Evolutionary conservation across 2,113 vertebrate species (phyloP).

Genomic region (Sinocyclocheilus grahami): DNA sequence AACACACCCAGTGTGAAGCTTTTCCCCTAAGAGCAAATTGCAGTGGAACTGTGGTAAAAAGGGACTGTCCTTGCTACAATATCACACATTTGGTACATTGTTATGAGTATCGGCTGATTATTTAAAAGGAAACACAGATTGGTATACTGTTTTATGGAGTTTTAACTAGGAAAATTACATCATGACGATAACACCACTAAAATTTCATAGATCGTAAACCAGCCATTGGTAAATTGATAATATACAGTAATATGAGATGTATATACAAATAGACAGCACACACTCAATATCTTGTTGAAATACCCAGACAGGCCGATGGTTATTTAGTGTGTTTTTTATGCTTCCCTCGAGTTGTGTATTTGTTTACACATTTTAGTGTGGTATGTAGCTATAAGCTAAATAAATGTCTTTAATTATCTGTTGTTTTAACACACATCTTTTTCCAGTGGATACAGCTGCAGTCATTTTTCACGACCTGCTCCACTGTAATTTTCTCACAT

Average conservation of each 20-base stretch:
- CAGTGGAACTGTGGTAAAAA: conserved; percentile 1
- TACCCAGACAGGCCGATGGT: not conserved
- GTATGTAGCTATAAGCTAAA: not conserved
- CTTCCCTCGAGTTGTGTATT: not conserved
- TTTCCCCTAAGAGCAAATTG: conserved; percentile 5
- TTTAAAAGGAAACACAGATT: not conserved
- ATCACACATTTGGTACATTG: not conserved
- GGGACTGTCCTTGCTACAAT: not conserved
- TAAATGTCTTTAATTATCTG: conserved; percentile 13
- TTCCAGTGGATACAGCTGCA: not conserved
- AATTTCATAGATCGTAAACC: not conserved
- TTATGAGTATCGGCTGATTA: not conserved
- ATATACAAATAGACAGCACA: too few relatives aligned
- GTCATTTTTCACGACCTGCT: conserved; percentile 15
- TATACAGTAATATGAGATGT: too few relatives aligned
- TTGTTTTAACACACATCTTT: conserved; percentile 30
- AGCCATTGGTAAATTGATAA: not conserved
- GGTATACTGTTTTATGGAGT: not conserved
- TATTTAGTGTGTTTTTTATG: not conserved
- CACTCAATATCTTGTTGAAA: not conserved
- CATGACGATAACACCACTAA: not conserved
- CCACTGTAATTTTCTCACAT: conserved; percentile 28
- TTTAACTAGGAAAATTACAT: not conserved
- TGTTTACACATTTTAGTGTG: not conserved
- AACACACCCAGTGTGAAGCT: conserved; percentile 2